phyloP scores from a whole-genome alignment of 2,888 invertebrate species.

The Oligia fasciuncula region DNA sequence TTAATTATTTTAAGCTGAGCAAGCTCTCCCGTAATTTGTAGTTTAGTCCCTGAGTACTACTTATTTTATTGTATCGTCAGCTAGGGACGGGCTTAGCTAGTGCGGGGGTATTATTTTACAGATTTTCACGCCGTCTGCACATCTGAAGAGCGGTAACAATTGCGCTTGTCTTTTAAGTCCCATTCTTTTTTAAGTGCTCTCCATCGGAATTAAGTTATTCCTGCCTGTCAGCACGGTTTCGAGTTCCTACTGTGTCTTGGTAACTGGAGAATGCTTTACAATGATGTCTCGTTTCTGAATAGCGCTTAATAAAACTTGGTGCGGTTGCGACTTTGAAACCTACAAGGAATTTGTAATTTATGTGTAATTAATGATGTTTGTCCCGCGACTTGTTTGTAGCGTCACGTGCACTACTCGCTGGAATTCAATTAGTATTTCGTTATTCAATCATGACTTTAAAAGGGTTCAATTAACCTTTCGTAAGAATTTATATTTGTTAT shows the following conservation, averaged over 20 bases:
- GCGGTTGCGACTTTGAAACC: slow-evolving; percentile 60
- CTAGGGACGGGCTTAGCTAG: slow-evolving; percentile 79
- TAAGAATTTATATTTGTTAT: slow-evolving; percentile 5
- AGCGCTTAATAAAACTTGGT: slow-evolving; percentile 62
- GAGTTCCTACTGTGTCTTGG: slow-evolving; percentile 68
- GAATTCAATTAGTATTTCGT: slow-evolving; percentile 55
- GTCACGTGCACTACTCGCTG: slow-evolving; percentile 41
- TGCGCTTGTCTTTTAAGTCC: slow-evolving; percentile 77
- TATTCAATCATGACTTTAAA: slow-evolving; percentile 50
- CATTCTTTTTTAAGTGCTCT: slow-evolving; percentile 82
- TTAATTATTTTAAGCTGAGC: slow-evolving; percentile 88
- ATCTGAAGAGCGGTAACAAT: slow-evolving; percentile 78
- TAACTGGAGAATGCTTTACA: slow-evolving; percentile 64
- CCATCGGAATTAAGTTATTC: slow-evolving; percentile 82
- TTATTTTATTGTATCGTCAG: slow-evolving; percentile 87
- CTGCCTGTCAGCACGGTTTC: slow-evolving; percentile 71
- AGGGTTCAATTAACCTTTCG: slow-evolving; percentile 27
- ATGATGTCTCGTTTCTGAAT: slow-evolving; percentile 63
- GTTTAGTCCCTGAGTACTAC: slow-evolving; percentile 80
- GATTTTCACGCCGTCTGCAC: slow-evolving; percentile 84
- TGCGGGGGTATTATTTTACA: slow-evolving; percentile 84
- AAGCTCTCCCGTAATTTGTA: slow-evolving; percentile 85
- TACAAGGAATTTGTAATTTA: slow-evolving; percentile 59
- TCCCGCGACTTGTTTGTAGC: slow-evolving; percentile 45
- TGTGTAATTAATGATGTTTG: slow-evolving; percentile 61